A percentile compares a stretch with the other conserved stretches of the same genome.
These are phyloP conservation scores for Batillaria attramentaria DNA, from an alignment of 1,140 invertebrate genomes.

Conservation along the genomic window DNA sequence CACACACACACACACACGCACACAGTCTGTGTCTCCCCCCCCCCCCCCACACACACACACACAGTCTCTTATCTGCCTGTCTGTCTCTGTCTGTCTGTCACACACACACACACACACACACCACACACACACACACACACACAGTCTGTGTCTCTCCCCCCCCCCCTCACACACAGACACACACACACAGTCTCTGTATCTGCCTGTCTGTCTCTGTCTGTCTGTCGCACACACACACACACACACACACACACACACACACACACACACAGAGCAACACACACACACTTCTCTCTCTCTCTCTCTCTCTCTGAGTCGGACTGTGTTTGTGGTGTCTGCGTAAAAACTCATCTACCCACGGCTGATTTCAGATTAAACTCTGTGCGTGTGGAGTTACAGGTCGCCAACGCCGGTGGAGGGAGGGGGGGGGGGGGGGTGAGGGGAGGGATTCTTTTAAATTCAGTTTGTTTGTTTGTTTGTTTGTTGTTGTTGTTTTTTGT, in stretches of 20 bases:
- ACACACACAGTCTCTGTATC: not conserved
- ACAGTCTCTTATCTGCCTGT: no score
- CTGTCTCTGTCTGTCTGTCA: no score
- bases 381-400: no score
- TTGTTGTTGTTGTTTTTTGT: not conserved
- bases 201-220: constrained; percentile 4
- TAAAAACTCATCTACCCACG: not conserved
- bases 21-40: no score
- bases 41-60: no score
- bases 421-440: no score
- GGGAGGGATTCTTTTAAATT: not conserved
- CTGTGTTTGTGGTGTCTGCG: not conserved
- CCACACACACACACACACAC: constrained; percentile 3
- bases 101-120: constrained; percentile 7
- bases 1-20: no score
- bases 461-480: not conserved
- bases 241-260: no score
- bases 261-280: no score
- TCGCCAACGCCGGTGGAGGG: no score
- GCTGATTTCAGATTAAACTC: not conserved
- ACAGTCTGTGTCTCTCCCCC: constrained; percentile 2
- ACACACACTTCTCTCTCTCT: not conserved
- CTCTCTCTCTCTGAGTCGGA: not conserved
- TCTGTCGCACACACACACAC: not conserved
- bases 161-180: not conserved